A percentile compares a stretch with the other conserved stretches of the same genome.
These are phyloP conservation scores for Dendrolimus kikuchii DNA, from an alignment of 1,140 invertebrate genomes.

Conservation along the genomic window DNA sequence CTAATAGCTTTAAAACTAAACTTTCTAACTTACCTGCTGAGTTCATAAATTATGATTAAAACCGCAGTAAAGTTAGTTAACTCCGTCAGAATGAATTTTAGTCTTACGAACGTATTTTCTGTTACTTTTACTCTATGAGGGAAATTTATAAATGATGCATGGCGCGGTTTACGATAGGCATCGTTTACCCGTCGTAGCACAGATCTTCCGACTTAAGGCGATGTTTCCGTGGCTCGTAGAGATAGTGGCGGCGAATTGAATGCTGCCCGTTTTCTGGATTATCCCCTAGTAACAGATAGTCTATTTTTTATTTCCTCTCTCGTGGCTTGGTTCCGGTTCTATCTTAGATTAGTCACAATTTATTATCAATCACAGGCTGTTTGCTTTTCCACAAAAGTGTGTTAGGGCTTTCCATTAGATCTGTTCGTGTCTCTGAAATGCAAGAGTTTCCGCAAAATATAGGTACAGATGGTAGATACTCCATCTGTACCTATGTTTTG, in stretches of 20 bases:
- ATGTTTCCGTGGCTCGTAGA: conserved; percentile 39
- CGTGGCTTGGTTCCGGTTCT: conserved; percentile 17
- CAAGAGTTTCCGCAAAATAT: no score
- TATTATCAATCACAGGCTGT: conserved; percentile 8
- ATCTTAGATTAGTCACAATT: conserved; percentile 1
- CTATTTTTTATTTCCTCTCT: conserved; percentile 30
- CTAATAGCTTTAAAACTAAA: conserved; percentile 22
- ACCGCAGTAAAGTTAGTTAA: no score
- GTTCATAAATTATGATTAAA: no score
- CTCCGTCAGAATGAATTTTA: no score
- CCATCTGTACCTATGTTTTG: no score
- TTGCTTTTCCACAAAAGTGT: conserved; percentile 17
- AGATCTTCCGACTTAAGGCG: conserved; percentile 30
- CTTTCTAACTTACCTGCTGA: conserved; percentile 18
- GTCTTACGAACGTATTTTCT: no score
- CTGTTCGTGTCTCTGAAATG: no score
- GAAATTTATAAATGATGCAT: background rate
- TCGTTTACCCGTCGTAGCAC: conserved; percentile 13
- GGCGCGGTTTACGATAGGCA: conserved; percentile 12
- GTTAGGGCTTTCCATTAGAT: conserved; percentile 1
- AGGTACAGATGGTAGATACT: no score
- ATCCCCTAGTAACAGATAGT: conserved; percentile 40
- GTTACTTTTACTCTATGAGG: no score
- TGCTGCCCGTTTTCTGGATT: conserved; percentile 43
- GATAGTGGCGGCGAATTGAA: conserved; percentile 46